Conservation (phyloP, 2,888 invertebrate species). For the Ashinkailepas kermadecensis region DNA sequence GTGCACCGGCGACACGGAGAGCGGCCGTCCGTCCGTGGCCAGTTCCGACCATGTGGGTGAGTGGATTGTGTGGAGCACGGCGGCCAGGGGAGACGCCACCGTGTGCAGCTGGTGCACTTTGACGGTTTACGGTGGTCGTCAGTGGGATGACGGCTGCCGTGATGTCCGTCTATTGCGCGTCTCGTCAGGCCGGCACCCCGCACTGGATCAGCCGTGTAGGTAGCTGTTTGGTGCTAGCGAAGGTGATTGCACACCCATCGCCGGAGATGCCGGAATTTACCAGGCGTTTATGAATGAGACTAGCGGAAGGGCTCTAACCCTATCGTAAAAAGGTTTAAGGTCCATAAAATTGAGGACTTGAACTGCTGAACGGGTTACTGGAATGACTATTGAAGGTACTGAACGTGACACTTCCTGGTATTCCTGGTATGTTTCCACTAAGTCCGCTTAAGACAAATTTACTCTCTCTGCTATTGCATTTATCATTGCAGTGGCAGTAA, state of each 20-base stretch:
- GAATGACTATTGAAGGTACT: background rate
- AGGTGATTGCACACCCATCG: background rate
- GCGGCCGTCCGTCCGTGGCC: background rate
- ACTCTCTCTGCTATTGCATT: no score
- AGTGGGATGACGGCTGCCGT: background rate
- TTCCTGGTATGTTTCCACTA: no score
- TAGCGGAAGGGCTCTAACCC: background rate
- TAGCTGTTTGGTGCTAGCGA: background rate
- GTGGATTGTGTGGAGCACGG: background rate
- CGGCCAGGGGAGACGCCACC: background rate
- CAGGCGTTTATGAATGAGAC: constrained; percentile 3
- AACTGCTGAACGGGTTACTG: background rate
- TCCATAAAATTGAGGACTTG: background rate
- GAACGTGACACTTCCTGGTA: background rate
- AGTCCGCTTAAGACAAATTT: no score
- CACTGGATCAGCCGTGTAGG: background rate
- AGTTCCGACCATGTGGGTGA: background rate
- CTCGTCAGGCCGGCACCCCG: background rate
- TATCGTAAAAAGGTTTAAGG: constrained; percentile 17
- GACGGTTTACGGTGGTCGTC: background rate
- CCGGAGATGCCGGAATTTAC: background rate
- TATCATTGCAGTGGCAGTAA: no score
- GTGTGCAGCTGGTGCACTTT: background rate
- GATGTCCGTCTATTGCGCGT: background rate
- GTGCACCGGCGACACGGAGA: background rate